Evolutionary conservation across 2,888 invertebrate genomes (phyloP).

Genomic region (Phania funesta): DNA sequence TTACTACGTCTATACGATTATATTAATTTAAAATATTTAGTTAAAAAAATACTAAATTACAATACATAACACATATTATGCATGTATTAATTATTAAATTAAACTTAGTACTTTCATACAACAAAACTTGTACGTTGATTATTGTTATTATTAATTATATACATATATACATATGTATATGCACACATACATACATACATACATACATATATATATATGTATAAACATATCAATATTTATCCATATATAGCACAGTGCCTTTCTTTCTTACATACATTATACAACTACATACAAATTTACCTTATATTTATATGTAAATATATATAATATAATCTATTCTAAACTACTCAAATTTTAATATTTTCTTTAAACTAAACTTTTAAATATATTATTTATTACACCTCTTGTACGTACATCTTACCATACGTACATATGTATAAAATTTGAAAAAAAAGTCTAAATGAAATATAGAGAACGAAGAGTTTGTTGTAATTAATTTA

Average conservation of each 20-base stretch:
- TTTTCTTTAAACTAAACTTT: slow-evolving; percentile 7
- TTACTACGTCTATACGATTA: slow-evolving; percentile 55
- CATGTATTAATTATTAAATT: slow-evolving; percentile 51
- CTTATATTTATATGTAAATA: slow-evolving; percentile 25
- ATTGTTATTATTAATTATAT: neutral
- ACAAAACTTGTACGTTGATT: slow-evolving; percentile 21
- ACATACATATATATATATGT: too few species aligned
- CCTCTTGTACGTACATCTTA: too few species aligned
- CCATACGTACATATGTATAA: too few species aligned
- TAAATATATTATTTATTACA: slow-evolving; percentile 31
- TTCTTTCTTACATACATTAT: slow-evolving; percentile 37
- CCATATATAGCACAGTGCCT: slow-evolving; percentile 64
- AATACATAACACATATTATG: slow-evolving; percentile 64
- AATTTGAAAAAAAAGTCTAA: slow-evolving; percentile 26
- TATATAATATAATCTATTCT: neutral
- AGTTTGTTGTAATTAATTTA: slow-evolving; percentile 36
- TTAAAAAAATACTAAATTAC: slow-evolving; percentile 66
- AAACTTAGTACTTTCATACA: slow-evolving; percentile 57
- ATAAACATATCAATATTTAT: slow-evolving; percentile 21
- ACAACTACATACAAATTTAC: slow-evolving; percentile 52
- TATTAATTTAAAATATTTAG: slow-evolving; percentile 59
- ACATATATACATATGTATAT: too few species aligned
- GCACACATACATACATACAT: too few species aligned
- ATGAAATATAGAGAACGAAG: slow-evolving; percentile 38
- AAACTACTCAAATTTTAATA: neutral